Percentiles rank a stretch among this genome's conserved stretches.
Evolutionary conservation across 2,888 invertebrate genomes (phyloP).

Genomic region (Melinaea menophilus): DNA sequence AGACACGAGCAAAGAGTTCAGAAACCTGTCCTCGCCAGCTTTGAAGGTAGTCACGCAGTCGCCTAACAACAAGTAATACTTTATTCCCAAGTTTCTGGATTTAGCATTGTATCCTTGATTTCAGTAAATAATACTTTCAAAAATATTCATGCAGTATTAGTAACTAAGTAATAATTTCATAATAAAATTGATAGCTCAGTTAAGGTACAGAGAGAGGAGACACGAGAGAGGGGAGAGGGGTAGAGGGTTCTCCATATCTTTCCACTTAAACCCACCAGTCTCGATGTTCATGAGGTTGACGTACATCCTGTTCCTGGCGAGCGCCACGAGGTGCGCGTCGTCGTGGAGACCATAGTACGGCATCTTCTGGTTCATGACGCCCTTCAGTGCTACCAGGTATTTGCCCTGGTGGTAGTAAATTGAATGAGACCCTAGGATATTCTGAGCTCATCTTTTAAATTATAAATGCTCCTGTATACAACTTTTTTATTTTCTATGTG

Average conservation of each 20-base stretch:
- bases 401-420: conserved; percentile 54
- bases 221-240: no score
- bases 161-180: no score
- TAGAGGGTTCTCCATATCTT: no score
- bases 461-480: no score
- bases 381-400: conserved; percentile 85
- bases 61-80: conserved; percentile 55
- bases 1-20: conserved; percentile 91
- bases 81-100: no score
- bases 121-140: not conserved
- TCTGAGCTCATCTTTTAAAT: no score
- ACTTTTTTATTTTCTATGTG: no score
- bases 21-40: conserved; percentile 92
- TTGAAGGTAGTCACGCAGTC: conserved; percentile 92
- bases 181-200: no score
- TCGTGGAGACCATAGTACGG: conserved; percentile 92
- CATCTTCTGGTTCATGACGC: conserved; percentile 96
- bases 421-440: no score
- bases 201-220: no score
- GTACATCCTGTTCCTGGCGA: conserved; percentile 92
- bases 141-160: no score
- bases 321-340: conserved; percentile 86
- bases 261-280: conserved; percentile 69
- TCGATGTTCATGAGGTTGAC: conserved; percentile 92
- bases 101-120: not conserved